Percentiles rank a stretch among this genome's conserved stretches.
phyloP scores from a whole-genome alignment of 2,113 vertebrate species.

The Leptosomus discolor region DNA sequence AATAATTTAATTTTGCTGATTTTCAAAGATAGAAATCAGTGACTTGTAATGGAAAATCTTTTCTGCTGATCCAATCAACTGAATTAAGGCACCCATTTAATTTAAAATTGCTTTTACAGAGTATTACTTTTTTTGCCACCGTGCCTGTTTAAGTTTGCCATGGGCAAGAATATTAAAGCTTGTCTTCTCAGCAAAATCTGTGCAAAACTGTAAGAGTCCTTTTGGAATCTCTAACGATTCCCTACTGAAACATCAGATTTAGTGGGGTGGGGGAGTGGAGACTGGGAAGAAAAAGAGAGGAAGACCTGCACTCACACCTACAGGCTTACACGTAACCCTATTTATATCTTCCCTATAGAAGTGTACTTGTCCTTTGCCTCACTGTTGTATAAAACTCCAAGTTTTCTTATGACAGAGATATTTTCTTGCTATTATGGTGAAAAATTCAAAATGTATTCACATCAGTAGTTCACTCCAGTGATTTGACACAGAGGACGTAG shows the following conservation, averaged over 20 bases:
- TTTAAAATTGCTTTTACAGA: background rate
- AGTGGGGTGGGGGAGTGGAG: no score
- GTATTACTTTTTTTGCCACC: background rate
- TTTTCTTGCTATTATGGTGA: background rate
- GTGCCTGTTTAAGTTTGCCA: background rate
- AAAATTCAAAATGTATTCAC: background rate
- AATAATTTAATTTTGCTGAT: background rate
- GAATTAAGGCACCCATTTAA: background rate
- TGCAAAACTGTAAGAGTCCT: background rate
- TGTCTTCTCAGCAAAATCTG: background rate
- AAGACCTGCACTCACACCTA: background rate
- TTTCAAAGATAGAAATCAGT: background rate
- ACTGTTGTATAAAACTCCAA: background rate
- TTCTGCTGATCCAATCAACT: background rate
- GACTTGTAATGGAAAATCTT: background rate
- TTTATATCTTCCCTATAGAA: background rate
- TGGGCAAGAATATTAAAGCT: background rate
- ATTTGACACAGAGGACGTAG: background rate
- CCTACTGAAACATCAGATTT: background rate
- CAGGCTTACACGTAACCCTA: background rate
- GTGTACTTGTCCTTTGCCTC: background rate
- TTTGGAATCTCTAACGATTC: background rate
- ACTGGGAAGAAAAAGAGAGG: background rate
- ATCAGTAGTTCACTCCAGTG: background rate
- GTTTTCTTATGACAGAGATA: background rate